Conservation (phyloP, 1,140 invertebrate genomes). For the Drosophila azteca region DNA sequence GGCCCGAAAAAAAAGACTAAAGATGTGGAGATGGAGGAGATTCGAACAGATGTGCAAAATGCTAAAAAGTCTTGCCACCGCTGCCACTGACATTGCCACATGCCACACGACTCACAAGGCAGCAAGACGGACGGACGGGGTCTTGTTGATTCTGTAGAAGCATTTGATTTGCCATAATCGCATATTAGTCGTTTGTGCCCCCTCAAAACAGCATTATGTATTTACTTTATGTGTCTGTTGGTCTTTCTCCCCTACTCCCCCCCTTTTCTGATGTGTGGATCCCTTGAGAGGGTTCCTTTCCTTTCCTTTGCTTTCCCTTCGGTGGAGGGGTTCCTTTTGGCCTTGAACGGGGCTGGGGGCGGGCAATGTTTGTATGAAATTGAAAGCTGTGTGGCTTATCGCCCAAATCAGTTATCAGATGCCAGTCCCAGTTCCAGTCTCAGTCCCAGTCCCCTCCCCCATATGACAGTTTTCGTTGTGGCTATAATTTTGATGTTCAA, state of each 20-base stretch:
- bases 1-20: conserved; percentile 37
- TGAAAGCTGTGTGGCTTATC: conserved; percentile 35
- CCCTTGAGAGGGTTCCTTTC: neutral
- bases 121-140: neutral
- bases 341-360: neutral
- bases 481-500: conserved; percentile 4
- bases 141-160: conserved; percentile 61
- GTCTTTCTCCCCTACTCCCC: neutral
- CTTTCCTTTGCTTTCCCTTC: neutral
- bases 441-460: neutral
- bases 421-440: neutral
- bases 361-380: conserved; percentile 11
- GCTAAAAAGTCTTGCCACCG: conserved; percentile 50
- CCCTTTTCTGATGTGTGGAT: neutral
- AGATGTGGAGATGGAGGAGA: conserved; percentile 18
- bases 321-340: conserved; percentile 1
- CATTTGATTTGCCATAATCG: conserved; percentile 80
- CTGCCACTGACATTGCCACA: conserved; percentile 5
- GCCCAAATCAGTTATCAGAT: conserved; percentile 36
- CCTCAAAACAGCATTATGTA: conserved; percentile 55
- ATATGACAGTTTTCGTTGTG: conserved; percentile 17
- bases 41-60: conserved; percentile 81
- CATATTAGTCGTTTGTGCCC: conserved; percentile 71
- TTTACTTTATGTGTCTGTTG: conserved; percentile 69
- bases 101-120: no score